These are phyloP conservation scores for Troides helena DNA, from an alignment of 2,888 invertebrate genomes.

Conservation along the genomic window DNA sequence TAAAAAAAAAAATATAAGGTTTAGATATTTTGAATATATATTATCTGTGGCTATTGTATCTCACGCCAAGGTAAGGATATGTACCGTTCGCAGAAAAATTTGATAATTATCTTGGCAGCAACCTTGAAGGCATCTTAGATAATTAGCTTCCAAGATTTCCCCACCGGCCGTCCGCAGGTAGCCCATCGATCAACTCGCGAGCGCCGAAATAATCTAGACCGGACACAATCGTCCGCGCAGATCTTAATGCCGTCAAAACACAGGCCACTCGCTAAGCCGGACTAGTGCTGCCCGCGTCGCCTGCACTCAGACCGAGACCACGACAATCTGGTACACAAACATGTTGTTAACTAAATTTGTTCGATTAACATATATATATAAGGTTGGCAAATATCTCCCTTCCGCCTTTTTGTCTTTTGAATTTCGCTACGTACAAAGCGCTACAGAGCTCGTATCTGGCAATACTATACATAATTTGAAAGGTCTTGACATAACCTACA, in stretches of 20 bases:
- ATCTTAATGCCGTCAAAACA: conserved; percentile 18
- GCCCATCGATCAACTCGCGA: conserved; percentile 20
- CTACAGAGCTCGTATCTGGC: too few species aligned
- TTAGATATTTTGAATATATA: too few species aligned
- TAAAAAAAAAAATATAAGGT: too few species aligned
- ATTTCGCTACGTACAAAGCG: too few species aligned
- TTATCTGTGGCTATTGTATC: too few species aligned
- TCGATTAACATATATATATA: too few species aligned
- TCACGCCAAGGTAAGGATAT: too few species aligned
- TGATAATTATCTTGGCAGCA: background rate
- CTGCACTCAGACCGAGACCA: background rate
- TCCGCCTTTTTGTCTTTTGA: too few species aligned
- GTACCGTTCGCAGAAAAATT: too few species aligned
- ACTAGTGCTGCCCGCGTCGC: conserved; percentile 12
- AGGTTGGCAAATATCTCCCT: too few species aligned
- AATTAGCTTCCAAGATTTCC: conserved; percentile 9
- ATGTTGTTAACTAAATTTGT: background rate
- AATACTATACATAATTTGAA: too few species aligned
- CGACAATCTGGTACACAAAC: background rate
- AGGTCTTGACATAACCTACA: too few species aligned
- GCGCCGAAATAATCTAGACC: conserved; percentile 26
- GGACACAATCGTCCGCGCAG: conserved; percentile 14
- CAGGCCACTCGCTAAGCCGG: conserved; percentile 1
- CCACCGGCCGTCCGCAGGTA: background rate
- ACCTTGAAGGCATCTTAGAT: background rate